phyloP scores from a whole-genome alignment of 2,888 invertebrate species.

The Smittia aterrima region DNA sequence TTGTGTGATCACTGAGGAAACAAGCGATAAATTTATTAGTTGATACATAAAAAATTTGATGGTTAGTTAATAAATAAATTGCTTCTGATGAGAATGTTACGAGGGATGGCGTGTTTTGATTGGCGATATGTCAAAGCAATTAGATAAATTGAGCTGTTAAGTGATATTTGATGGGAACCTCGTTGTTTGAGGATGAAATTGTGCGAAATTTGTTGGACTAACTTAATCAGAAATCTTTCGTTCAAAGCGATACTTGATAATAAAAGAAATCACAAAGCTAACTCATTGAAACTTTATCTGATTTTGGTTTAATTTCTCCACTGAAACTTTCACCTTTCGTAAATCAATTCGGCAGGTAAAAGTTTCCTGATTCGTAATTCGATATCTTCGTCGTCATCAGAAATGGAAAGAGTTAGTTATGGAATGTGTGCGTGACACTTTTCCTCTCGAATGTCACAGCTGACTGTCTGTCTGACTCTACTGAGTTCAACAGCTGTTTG shows the following conservation, averaged over 20 bases:
- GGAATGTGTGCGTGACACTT: background rate
- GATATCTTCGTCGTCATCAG: too few relatives aligned
- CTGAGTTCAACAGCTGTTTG: background rate
- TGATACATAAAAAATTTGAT: conserved; percentile 32
- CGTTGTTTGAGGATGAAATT: background rate
- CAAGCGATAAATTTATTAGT: conserved; percentile 36
- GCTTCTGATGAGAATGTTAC: conserved; percentile 25
- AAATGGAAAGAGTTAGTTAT: too few relatives aligned
- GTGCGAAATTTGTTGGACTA: too few relatives aligned
- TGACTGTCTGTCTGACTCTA: background rate
- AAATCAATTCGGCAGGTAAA: too few relatives aligned
- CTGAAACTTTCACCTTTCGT: too few relatives aligned
- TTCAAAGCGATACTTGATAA: too few relatives aligned
- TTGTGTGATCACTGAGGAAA: conserved; percentile 1
- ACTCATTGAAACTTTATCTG: too few relatives aligned
- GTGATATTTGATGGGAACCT: background rate
- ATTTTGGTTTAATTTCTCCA: too few relatives aligned
- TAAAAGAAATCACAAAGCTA: too few relatives aligned
- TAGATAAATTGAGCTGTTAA: conserved; percentile 14
- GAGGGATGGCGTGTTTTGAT: conserved; percentile 29
- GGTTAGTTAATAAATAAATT: conserved; percentile 34
- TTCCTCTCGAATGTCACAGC: background rate
- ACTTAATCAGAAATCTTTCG: too few relatives aligned
- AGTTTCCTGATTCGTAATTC: too few relatives aligned
- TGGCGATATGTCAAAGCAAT: conserved; percentile 24